phyloP scores from a whole-genome alignment of 2,797 vertebrate genomes.

The Florisuga fusca region DNA sequence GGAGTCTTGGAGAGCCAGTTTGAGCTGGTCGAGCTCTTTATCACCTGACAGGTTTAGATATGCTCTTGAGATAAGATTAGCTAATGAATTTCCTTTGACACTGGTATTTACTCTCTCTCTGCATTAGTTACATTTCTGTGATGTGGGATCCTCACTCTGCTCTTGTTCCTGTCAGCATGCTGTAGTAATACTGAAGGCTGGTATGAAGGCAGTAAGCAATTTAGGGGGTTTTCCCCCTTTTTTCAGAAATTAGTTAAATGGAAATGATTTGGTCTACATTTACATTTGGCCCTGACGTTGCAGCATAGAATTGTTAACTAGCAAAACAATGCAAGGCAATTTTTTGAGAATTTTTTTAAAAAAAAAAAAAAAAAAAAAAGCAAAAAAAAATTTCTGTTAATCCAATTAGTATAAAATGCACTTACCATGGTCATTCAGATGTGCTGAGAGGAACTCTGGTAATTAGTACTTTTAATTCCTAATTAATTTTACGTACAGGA shows the following conservation, averaged over 20 bases:
- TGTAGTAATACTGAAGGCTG: background rate
- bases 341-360: background rate
- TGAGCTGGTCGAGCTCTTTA: constrained; percentile 2
- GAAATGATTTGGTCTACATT: constrained; percentile 5
- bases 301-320: background rate
- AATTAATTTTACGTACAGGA: background rate
- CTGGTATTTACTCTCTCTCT: background rate
- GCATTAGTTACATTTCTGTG: background rate
- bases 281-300: background rate
- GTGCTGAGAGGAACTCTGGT: background rate
- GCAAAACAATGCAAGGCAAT: background rate
- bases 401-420: background rate
- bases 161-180: background rate
- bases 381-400: background rate
- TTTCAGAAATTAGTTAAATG: background rate
- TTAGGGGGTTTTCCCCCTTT: background rate
- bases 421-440: background rate
- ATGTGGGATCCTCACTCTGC: background rate
- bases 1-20: background rate
- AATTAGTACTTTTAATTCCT: background rate
- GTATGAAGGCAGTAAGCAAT: background rate
- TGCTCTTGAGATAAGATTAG: constrained; percentile 45
- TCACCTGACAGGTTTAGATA: constrained; percentile 37
- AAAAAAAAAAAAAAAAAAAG: background rate
- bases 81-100: constrained; percentile 13